These are phyloP conservation scores for Teleiodes luculella DNA, from an alignment of 2,888 invertebrate genomes.

Conservation along the genomic window DNA sequence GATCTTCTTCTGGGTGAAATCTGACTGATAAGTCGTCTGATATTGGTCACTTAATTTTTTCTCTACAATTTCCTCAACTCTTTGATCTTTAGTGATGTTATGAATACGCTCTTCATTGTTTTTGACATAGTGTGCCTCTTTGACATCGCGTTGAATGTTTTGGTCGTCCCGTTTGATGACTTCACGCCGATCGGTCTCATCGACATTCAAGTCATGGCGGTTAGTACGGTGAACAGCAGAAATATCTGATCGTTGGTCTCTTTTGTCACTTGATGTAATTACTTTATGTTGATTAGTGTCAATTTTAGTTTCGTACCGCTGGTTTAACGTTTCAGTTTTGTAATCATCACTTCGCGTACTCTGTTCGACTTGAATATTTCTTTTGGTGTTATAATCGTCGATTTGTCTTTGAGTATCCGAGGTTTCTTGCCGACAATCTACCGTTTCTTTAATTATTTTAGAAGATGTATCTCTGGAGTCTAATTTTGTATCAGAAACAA, in stretches of 20 bases:
- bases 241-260: slow-evolving; percentile 17
- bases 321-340: slow-evolving; percentile 6
- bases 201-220: slow-evolving; percentile 30
- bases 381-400: slow-evolving; percentile 22
- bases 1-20: slow-evolving; percentile 77
- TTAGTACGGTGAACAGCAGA: slow-evolving; percentile 25
- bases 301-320: slow-evolving; percentile 1
- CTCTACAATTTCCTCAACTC: slow-evolving; percentile 46
- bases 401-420: slow-evolving; percentile 1
- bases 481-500: slow-evolving; percentile 18
- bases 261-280: not conserved
- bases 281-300: not conserved
- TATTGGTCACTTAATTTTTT: slow-evolving; percentile 66
- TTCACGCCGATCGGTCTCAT: slow-evolving; percentile 35
- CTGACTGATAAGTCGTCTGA: slow-evolving; percentile 80
- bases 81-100: slow-evolving; percentile 39
- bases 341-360: slow-evolving; percentile 17
- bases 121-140: slow-evolving; percentile 36
- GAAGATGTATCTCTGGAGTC: slow-evolving; percentile 10
- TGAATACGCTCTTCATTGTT: slow-evolving; percentile 40
- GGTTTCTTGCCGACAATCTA: slow-evolving; percentile 10
- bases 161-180: slow-evolving; percentile 28
- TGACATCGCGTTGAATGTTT: slow-evolving; percentile 28
- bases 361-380: slow-evolving; percentile 20
- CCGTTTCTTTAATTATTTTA: slow-evolving; percentile 13